Conservation (phyloP, 1,140 invertebrate genomes). For the Drosophila tani region DNA sequence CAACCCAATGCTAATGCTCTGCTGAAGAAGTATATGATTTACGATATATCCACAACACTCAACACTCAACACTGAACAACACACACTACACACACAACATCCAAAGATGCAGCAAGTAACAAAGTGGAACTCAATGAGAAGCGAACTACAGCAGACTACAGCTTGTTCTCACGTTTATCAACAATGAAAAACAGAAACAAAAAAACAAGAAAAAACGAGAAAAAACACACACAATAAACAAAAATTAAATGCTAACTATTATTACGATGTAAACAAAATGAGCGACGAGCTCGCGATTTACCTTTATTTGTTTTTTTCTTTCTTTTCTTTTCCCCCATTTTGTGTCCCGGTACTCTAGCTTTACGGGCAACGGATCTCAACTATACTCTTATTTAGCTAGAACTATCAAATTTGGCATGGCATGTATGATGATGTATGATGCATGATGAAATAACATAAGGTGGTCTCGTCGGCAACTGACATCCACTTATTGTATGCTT, state of each 20-base stretch:
- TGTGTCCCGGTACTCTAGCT: slow-evolving; percentile 20
- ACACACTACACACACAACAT: slow-evolving; percentile 27
- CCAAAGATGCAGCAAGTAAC: slow-evolving; percentile 48
- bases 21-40: neutral
- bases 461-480: too few species aligned
- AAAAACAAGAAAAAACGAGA: slow-evolving; percentile 8
- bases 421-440: too few species aligned
- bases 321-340: neutral
- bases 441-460: too few species aligned
- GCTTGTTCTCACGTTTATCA: slow-evolving; percentile 65
- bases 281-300: slow-evolving; percentile 42
- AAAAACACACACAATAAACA: slow-evolving; percentile 47
- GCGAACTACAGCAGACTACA: slow-evolving; percentile 11
- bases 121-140: neutral
- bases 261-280: slow-evolving; percentile 54
- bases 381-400: slow-evolving; percentile 19
- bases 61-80: neutral
- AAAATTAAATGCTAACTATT: slow-evolving; percentile 57
- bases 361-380: slow-evolving; percentile 1
- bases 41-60: slow-evolving; percentile 16
- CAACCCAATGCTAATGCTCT: neutral
- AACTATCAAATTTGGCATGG: slow-evolving; percentile 18
- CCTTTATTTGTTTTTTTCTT: slow-evolving; percentile 32
- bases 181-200: slow-evolving; percentile 30
- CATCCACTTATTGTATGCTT: too few species aligned